Evolutionary conservation across 2,888 invertebrate genomes (phyloP).

Genomic region (Coelogynopora nodosa): DNA sequence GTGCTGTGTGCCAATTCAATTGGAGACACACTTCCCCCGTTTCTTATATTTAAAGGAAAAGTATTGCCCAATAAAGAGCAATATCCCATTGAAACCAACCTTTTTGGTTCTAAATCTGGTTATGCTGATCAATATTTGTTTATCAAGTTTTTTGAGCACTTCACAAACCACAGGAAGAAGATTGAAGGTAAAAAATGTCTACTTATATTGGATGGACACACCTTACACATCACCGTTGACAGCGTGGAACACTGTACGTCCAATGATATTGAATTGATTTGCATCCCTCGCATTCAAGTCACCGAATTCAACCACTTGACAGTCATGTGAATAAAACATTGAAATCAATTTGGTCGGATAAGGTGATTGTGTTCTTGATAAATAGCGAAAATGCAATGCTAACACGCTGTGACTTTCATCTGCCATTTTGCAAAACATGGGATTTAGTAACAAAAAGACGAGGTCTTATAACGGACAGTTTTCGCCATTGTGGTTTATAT

Average conservation of each 20-base stretch:
- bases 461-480: background rate
- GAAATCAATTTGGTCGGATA: constrained; percentile 8
- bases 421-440: constrained; percentile 10
- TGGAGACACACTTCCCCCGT: background rate
- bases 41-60: constrained; percentile 8
- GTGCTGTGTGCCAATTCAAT: background rate
- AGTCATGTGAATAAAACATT: constrained; percentile 14
- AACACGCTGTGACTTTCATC: constrained; percentile 2
- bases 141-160: background rate
- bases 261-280: constrained; percentile 12
- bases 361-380: constrained; percentile 8
- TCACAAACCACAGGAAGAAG: constrained; percentile 10
- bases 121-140: background rate
- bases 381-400: constrained; percentile 13
- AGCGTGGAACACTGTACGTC: background rate
- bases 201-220: background rate
- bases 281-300: background rate
- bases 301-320: background rate
- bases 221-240: background rate
- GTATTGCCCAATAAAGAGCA: background rate
- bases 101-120: constrained; percentile 11
- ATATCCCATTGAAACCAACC: background rate
- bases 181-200: background rate
- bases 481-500: background rate
- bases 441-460: constrained; percentile 14